Base-by-base conservation (phyloP, 2,888 invertebrate genomes). In the Pachydiplax longipennis region DNA sequence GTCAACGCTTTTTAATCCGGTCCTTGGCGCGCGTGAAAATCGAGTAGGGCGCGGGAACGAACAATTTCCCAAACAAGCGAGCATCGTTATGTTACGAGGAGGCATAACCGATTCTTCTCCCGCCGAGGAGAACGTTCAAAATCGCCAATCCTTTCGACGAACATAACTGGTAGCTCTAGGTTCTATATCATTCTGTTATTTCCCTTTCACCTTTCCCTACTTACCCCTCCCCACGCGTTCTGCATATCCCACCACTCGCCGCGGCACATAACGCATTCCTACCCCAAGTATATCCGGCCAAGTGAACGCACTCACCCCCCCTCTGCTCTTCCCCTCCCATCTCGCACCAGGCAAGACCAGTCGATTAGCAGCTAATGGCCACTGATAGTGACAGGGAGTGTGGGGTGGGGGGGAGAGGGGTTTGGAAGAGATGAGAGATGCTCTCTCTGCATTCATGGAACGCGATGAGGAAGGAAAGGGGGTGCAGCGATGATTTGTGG, bases 281-380 rank as follows among this genome's bases (percentile, higher is more conserved):
- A 58, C 87, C 87, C 61, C 87, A 65, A 58, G 35, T 58, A 65
- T 61, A 58, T 58, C 87, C 87, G 87, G 61, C 87, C 65, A 65
- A 87, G 87, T 65, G 87, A 87, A 65, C 87, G 87, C 87, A 37
- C 73, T 13, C 73, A 10, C 31, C 73, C 73, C 13, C 22, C 31
- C n/a, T n/a, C n/a, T n/a, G n/a, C 13, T 25, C 8, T 18, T n/a
- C n/a, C 73, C 13, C 73, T 1, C 31, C 5, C 37, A 37, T 35
- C 83, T 35, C 53, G 61, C 83, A 83, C 58, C 83, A 83, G 83
- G 83, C 87, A 87, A 87, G 87, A 87, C 87, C 87, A 87, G 87
- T 87, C 87, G 87, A 87, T 87, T 87, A 87, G 87, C 87, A 87
- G 87, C 87, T 87, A 87, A 87, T 87, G 87, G 87, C 87, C 87